Evolutionary conservation across 2,797 vertebrate genomes (phyloP).

Genomic region (Aulostomus chinensis): DNA sequence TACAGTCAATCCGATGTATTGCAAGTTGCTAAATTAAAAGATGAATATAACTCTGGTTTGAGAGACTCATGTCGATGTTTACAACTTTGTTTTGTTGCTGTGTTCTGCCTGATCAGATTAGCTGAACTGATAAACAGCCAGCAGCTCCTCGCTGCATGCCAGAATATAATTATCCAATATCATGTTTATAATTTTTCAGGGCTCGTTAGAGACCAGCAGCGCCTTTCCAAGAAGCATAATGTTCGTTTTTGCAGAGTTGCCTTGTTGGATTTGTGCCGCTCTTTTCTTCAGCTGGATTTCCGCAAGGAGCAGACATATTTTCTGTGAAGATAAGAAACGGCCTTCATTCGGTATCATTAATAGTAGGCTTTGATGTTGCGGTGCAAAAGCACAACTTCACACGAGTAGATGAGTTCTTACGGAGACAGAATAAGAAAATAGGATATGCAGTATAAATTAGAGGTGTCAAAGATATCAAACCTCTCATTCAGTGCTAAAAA

Average conservation of each 20-base stretch:
- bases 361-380: too few species aligned
- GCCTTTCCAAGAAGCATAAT: conserved; percentile 14
- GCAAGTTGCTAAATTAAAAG: neutral
- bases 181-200: too few species aligned
- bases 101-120: conserved; percentile 19
- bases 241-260: conserved; percentile 5
- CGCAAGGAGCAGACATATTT: conserved; percentile 71
- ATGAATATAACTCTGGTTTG: neutral
- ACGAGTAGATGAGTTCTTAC: neutral
- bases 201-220: too few species aligned
- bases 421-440: neutral
- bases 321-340: conserved; percentile 59
- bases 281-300: conserved; percentile 22
- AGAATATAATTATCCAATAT: neutral
- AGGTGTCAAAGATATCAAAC: too few species aligned
- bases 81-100: conserved; percentile 47
- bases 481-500: too few species aligned
- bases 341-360: conserved; percentile 21
- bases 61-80: conserved; percentile 20
- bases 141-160: too few species aligned
- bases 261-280: conserved; percentile 1
- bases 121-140: neutral
- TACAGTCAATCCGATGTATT: conserved; percentile 5
- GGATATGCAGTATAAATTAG: too few species aligned
- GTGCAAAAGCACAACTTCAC: neutral